Base-by-base conservation (phyloP, 2,113 vertebrate genomes). In the Pampusana beccarii region DNA sequence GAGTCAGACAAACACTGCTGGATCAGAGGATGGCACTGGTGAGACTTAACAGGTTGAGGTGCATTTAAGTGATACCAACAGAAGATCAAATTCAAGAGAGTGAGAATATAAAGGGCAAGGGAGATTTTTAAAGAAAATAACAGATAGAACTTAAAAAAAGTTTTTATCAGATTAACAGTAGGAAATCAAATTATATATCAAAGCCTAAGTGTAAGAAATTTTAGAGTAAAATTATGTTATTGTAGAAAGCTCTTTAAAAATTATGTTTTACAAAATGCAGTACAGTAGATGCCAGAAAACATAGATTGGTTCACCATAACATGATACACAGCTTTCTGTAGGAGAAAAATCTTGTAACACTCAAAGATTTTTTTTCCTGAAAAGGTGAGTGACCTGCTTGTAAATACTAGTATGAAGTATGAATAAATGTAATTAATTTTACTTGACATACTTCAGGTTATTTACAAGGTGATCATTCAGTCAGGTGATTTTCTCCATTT, bases 291-390 rank as follows among this genome's bases (percentile, higher is more conserved):
- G 11, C 1, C 5, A 10, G 70, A 57, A 6, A 67, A 16, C 14
- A 51, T 6, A 24, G 10, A 29, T 15, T 46, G 15, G 29, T 62
- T 56, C 19, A 90, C 5, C 18, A 8, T 18, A 48, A 24, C 18
- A n/a, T 14, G 1, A 25, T 11, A 2, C 6, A 53, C 28, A n/a
- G 3, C 1, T 16, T 77, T 56, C 19, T 51, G 5, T 24, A 34
- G 17, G 18, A 75, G 71, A 17, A 64, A 92, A 74, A 50, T 16
- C 23, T 67, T 71, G 1, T 33, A 85, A 25, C 3, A n/a, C 1
- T 62, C 9, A 44, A 44, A 64, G 28, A 20, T n/a, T 12, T 10
- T 34, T 71, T 64, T 62, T 75, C 15, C 20, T 58, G 13, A 65
- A 86, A 65, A 24, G 71, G 5, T 36, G 29, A 65, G 10, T 42